Evolutionary conservation across 2,797 vertebrate genomes (phyloP), one percentile per base, ranked within the genome.

Genomic region (Premnoplex brunnescens): DNA sequence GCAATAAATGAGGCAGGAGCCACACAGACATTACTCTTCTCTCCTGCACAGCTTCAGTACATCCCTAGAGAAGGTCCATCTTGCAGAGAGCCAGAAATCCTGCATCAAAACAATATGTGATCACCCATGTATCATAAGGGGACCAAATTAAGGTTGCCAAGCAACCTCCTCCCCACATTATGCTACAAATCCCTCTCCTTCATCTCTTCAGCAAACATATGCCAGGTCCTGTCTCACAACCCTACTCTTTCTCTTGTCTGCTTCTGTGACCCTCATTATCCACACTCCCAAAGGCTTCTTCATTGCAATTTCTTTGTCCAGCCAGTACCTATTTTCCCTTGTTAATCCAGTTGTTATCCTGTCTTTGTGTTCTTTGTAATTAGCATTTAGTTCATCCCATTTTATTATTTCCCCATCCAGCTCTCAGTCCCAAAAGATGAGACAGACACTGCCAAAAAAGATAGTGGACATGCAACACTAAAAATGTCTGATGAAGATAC

Each of bases 121-220:
- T 86, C 85, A 62, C 91, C 64, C 69, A 52, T 10, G 23, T 62
- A 78, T 62, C 75, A 48, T 41, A 72, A 75, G 46, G 49, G 88
- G 73, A 93, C 54, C 5, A 11, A 88, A 95, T 84, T 78, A 90
- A 76, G 58, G 95, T 95, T 97, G 94, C 91, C 93, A 78, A 41
- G 91, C 93, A 97, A 96, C 93, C 55, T 88, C 28, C 32, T 88
- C 73, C 62, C 80, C 66, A 81, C 67, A 58, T 83, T 69, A 90
- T 88, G 76, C 88, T 49, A 51, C 94, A 94, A 94, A 96, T 94
- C 91, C 90, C 84, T 69, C 79, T 84, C 80, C 89, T 86, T 87
- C 96, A 93, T 95, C 93, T 95, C 80, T 88, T 94, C 85, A 78
- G 83, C 85, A 95, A 96, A 95, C 79, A 94, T 72, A 91, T 36